Conservation (phyloP, 2,797 vertebrate species). For the Squalus acanthias region DNA sequence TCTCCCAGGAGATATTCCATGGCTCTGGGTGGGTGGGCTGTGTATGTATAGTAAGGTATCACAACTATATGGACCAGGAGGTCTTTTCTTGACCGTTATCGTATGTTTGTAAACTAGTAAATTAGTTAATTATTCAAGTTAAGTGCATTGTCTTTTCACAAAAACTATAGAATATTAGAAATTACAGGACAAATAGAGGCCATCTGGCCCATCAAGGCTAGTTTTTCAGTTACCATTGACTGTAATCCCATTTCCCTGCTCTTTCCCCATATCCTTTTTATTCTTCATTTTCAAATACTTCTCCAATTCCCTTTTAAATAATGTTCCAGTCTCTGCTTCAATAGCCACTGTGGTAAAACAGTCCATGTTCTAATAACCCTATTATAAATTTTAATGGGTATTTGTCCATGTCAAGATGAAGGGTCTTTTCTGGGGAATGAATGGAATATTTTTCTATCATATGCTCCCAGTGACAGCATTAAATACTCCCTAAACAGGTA, state of each 20-base stretch:
- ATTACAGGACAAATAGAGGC: neutral
- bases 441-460: neutral
- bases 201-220: neutral
- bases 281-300: neutral
- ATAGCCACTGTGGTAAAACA: neutral
- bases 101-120: neutral
- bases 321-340: neutral
- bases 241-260: neutral
- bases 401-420: neutral
- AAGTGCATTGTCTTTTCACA: neutral
- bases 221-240: neutral
- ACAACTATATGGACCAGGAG: neutral
- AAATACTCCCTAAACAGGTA: neutral
- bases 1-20: neutral
- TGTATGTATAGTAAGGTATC: neutral
- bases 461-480: neutral
- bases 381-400: constrained; percentile 14
- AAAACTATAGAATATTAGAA: neutral
- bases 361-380: neutral
- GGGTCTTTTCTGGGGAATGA: neutral
- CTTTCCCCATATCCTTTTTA: neutral
- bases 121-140: neutral
- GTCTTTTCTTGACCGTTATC: neutral
- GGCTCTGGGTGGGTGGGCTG: neutral
- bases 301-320: neutral